A percentile compares a stretch with the other conserved stretches of the same genome.
Evolutionary conservation across 2,113 vertebrate species (phyloP).

Genomic region (Gymnocephalus cernua): DNA sequence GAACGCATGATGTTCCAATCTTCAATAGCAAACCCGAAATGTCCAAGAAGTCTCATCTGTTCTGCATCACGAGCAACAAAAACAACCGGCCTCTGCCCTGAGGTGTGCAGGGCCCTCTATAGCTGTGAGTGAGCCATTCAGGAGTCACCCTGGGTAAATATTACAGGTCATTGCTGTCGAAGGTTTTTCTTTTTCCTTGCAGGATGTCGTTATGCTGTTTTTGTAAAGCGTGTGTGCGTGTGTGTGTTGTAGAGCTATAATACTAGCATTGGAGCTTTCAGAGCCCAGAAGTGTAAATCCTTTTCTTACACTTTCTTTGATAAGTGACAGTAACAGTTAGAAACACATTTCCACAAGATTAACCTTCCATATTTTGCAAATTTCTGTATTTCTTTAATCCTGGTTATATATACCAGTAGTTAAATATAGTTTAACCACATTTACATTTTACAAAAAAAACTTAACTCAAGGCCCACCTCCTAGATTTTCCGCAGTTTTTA

Average conservation of each 20-base stretch:
- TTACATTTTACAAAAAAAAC: not conserved
- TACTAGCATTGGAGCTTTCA: constrained; percentile 33
- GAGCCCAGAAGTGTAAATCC: constrained; percentile 15
- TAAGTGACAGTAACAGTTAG: not conserved
- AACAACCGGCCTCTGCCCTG: constrained; percentile 45
- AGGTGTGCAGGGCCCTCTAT: constrained; percentile 19
- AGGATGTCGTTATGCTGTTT: constrained; percentile 57
- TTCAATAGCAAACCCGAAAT: constrained; percentile 8
- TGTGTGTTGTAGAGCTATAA: constrained; percentile 12
- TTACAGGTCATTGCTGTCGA: constrained; percentile 53
- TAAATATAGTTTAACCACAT: not conserved
- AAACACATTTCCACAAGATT: not conserved
- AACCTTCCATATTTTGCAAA: not conserved
- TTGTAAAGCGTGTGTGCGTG: constrained; percentile 41
- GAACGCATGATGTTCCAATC: constrained; percentile 4
- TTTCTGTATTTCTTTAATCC: not conserved
- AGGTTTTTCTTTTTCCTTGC: constrained; percentile 61
- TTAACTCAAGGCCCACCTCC: not conserved
- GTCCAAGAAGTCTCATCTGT: constrained; percentile 57
- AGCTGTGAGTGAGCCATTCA: constrained; percentile 41
- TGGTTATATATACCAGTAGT: not conserved
- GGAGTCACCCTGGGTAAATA: constrained; percentile 57
- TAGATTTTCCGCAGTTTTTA: not conserved
- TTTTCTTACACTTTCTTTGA: constrained; percentile 26
- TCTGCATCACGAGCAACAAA: constrained; percentile 65